phyloP scores from a whole-genome alignment of 2,888 invertebrate genomes.

The Hydraecia micacea region DNA sequence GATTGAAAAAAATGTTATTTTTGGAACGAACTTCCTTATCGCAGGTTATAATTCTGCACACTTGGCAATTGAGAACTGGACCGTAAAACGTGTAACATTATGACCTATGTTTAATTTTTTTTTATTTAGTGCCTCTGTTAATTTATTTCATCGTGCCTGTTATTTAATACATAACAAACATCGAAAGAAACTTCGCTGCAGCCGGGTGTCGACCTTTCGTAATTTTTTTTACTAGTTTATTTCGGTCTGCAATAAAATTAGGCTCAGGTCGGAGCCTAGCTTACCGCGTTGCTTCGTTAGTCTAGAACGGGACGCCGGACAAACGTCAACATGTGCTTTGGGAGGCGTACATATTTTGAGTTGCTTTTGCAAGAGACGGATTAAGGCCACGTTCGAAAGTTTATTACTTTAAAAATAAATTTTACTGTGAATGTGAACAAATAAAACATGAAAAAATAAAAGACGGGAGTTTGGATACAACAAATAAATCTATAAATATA shows the following conservation, averaged over 20 bases:
- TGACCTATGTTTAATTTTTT: not conserved
- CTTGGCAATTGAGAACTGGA: not conserved
- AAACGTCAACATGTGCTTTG: slow-evolving; percentile 31
- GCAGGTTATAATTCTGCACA: not conserved
- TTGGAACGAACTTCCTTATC: not conserved
- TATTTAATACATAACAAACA: not conserved
- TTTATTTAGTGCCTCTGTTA: not conserved
- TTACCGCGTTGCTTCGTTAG: slow-evolving; percentile 20
- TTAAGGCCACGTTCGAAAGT: not conserved
- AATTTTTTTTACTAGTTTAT: not conserved
- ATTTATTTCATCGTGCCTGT: not conserved
- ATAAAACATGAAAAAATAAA: not conserved
- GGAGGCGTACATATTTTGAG: slow-evolving; percentile 35
- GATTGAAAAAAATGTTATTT: not conserved
- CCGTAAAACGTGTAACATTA: not conserved
- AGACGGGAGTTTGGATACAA: not conserved
- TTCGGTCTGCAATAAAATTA: slow-evolving; percentile 5
- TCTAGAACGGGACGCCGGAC: not conserved
- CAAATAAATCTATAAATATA: too few species aligned
- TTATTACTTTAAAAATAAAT: not conserved
- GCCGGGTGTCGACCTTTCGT: not conserved
- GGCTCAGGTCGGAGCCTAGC: slow-evolving; percentile 3
- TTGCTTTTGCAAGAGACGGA: not conserved
- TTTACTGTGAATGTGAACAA: not conserved
- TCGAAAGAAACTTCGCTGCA: too few species aligned